Evolutionary conservation across 53 echinoderm and acorn worm species (phyloP), one percentile per base, ranked within the genome.

Genomic region (Actinopyga echinites): DNA sequence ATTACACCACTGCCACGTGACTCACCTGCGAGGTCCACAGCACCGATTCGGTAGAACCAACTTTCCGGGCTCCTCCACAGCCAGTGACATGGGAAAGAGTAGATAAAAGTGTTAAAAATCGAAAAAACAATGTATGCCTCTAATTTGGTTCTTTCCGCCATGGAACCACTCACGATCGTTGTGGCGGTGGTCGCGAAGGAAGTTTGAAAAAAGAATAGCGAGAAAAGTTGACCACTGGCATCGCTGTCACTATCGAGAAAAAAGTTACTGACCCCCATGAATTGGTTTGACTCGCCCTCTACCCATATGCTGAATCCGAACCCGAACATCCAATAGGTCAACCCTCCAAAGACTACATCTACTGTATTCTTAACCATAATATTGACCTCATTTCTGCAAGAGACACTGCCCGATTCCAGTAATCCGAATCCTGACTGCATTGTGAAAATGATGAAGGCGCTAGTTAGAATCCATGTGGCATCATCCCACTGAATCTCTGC

Each of bases 321-420:
- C n/a, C 94, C 94, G 30, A 94, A 83, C 91, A 94, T 91, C 94
- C 94, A 94, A 74, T 94, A 94, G 0, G 89, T 91, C 2, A 94
- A 31, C 5, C 94, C 94, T 12, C 94, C 94, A 30, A 94, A 94
- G 6, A 94, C 42, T 1, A 94, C 93, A 60, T 94, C 94, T 35
- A 94, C 91, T 5, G 91, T 91, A 36, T 93, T 93, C 56, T 93
- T 93, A 2, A 93, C 88, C 93, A 93, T 93, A 30, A 93, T 93
- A 49, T 94, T 94, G 1, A 94, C 94, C 74, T 94, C 94, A 44
- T 94, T 94, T 36, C 91, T 94, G 17, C 58, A 66, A 2, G 94
- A 91, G 0, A 89, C 94, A 57, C 89, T 88, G 4, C 94, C 94
- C 0, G 91, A 91, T 52, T 94, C 94, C 5, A 94, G 67, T 4